Percentiles rank a stretch among this genome's conserved stretches.
These are phyloP conservation scores for Eretmochelys imbricata DNA, from an alignment of 2,113 vertebrate genomes.

Conservation along the genomic window DNA sequence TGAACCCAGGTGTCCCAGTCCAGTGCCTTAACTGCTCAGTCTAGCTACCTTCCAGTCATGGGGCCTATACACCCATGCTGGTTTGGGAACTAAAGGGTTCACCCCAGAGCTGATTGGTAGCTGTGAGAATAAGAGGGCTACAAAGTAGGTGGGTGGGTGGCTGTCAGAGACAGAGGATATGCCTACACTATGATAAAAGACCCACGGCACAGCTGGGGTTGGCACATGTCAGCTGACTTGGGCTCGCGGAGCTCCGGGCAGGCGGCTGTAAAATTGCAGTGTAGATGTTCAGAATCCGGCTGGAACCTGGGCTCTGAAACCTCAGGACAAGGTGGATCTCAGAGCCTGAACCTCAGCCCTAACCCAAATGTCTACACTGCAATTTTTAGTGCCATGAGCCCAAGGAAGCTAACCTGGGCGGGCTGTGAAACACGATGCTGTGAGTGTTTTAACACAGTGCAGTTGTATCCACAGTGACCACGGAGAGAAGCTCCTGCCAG, in stretches of 20 bases:
- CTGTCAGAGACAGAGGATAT: too few species aligned
- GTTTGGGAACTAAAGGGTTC: background rate
- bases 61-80: background rate
- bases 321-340: too few species aligned
- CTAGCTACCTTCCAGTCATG: background rate
- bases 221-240: too few species aligned
- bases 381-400: background rate
- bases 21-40: accelerated
- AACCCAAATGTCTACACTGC: background rate
- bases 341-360: background rate
- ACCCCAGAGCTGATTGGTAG: too few species aligned
- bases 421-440: background rate
- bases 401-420: background rate
- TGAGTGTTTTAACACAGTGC: background rate
- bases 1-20: background rate
- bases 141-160: too few species aligned
- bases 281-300: too few species aligned
- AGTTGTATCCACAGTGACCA: background rate
- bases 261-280: too few species aligned
- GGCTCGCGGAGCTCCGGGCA: too few species aligned
- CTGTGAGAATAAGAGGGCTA: too few species aligned
- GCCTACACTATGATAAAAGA: too few species aligned
- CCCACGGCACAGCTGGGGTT: too few species aligned
- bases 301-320: too few species aligned
- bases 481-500: background rate